Conservation (phyloP, 2,113 vertebrate genomes). For the Oreamnos americanus region DNA sequence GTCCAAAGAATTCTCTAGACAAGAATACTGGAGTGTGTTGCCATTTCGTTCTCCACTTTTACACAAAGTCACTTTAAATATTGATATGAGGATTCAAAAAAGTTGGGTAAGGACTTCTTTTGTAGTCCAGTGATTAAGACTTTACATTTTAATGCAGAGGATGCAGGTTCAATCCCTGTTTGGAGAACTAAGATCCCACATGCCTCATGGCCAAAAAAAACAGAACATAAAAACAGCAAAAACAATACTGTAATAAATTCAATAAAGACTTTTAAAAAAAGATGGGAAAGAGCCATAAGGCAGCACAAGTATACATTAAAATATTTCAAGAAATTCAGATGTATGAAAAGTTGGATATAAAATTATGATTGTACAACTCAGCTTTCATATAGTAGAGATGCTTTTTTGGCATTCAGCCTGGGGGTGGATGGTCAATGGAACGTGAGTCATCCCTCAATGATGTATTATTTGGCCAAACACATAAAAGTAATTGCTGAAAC, state of each 20-base stretch:
- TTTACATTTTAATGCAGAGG: neutral
- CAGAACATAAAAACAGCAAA: neutral
- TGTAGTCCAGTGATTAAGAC: neutral
- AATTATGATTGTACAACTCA: constrained; percentile 13
- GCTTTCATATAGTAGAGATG: neutral
- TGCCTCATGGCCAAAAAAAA: neutral
- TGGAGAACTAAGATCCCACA: neutral
- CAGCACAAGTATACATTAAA: neutral
- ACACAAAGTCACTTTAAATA: neutral
- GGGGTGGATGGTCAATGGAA: neutral
- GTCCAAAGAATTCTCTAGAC: too few species aligned
- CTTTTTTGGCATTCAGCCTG: constrained; percentile 10
- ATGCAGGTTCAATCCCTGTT: neutral
- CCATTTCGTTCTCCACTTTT: neutral
- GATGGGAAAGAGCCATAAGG: neutral
- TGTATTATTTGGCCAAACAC: constrained; percentile 20
- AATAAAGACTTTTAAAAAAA: neutral
- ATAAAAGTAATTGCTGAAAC: constrained; percentile 18
- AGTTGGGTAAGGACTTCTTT: neutral
- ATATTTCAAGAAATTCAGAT: neutral
- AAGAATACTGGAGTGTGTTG: too few species aligned
- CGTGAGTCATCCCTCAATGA: neutral
- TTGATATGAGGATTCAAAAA: neutral
- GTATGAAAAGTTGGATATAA: neutral
- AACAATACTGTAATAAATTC: neutral